Percentiles rank a stretch among this genome's conserved stretches.
Evolutionary conservation across 2,113 vertebrate genomes (phyloP).

Genomic region (Oncorhynchus masou): DNA sequence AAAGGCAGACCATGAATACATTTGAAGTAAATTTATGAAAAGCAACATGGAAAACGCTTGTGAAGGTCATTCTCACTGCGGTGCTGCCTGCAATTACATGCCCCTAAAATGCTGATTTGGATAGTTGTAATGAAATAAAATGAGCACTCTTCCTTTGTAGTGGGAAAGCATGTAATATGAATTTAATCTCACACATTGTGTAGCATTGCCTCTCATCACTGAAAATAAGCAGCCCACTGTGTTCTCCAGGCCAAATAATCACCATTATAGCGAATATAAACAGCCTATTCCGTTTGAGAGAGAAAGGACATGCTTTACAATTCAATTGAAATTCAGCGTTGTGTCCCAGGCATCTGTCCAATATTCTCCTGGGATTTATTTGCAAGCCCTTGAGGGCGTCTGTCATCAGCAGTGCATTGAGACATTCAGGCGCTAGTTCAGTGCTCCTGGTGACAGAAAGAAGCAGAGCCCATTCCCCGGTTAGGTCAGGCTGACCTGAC

Average conservation of each 20-base stretch:
- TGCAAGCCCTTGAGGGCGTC: slow-evolving; percentile 29
- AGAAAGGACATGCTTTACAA: slow-evolving; percentile 10
- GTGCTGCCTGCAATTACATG: slow-evolving; percentile 38
- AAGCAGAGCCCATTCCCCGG: not conserved
- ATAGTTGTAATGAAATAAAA: slow-evolving; percentile 36
- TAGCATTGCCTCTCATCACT: not conserved
- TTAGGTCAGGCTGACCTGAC: not conserved
- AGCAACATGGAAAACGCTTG: slow-evolving; percentile 54
- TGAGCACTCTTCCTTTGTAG: slow-evolving; percentile 27
- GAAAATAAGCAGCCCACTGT: slow-evolving; percentile 21
- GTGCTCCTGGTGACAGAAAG: not conserved
- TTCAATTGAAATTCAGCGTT: slow-evolving; percentile 41
- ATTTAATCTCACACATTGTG: slow-evolving; percentile 9
- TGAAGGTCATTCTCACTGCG: slow-evolving; percentile 63
- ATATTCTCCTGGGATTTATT: slow-evolving; percentile 32
- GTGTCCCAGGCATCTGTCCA: slow-evolving; percentile 16
- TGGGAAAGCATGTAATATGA: slow-evolving; percentile 16
- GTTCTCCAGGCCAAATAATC: slow-evolving; percentile 4
- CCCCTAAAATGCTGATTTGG: slow-evolving; percentile 45
- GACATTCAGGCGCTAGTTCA: slow-evolving; percentile 29
- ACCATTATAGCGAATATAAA: slow-evolving; percentile 1
- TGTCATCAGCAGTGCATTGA: slow-evolving; percentile 22
- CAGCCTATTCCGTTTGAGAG: not conserved
- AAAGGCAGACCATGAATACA: slow-evolving; percentile 64
- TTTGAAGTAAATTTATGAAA: slow-evolving; percentile 67